phyloP scores from a whole-genome alignment of 2,797 vertebrate species.

The Knipowitschia caucasica region DNA sequence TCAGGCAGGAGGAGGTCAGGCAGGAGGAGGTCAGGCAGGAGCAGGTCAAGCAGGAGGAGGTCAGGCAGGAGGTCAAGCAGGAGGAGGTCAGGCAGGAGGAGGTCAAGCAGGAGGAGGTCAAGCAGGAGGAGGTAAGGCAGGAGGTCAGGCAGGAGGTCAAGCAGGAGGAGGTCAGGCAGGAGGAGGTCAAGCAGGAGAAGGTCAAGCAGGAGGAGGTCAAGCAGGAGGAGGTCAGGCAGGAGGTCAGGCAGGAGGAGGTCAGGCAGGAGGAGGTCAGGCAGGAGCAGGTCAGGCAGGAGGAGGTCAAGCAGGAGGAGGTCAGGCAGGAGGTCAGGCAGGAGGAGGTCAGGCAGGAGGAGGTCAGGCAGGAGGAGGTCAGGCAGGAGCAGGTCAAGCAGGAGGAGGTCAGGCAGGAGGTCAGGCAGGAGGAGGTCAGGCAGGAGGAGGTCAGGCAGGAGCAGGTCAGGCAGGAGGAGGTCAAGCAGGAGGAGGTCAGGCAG shows the following conservation, averaged over 20 bases:
- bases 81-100: slow-evolving; percentile 52
- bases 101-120: slow-evolving; percentile 56
- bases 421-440: slow-evolving; percentile 48
- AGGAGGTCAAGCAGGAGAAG: slow-evolving; percentile 52
- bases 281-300: slow-evolving; percentile 48
- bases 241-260: slow-evolving; percentile 56
- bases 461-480: slow-evolving; percentile 56
- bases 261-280: slow-evolving; percentile 51
- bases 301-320: slow-evolving; percentile 56
- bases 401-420: slow-evolving; percentile 57
- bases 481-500: slow-evolving; percentile 48
- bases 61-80: slow-evolving; percentile 48
- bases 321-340: slow-evolving; percentile 48
- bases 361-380: slow-evolving; percentile 53
- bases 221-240: slow-evolving; percentile 46
- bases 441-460: slow-evolving; percentile 52
- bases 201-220: too few species aligned
- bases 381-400: too few species aligned
- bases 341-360: slow-evolving; percentile 57
- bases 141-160: slow-evolving; percentile 56
- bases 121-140: slow-evolving; percentile 48
- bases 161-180: slow-evolving; percentile 46
- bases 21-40: slow-evolving; percentile 45
- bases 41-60: too few species aligned
- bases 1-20: slow-evolving; percentile 53